phyloP scores from a whole-genome alignment of 2,888 invertebrate species.

The Apotomis capreana region DNA sequence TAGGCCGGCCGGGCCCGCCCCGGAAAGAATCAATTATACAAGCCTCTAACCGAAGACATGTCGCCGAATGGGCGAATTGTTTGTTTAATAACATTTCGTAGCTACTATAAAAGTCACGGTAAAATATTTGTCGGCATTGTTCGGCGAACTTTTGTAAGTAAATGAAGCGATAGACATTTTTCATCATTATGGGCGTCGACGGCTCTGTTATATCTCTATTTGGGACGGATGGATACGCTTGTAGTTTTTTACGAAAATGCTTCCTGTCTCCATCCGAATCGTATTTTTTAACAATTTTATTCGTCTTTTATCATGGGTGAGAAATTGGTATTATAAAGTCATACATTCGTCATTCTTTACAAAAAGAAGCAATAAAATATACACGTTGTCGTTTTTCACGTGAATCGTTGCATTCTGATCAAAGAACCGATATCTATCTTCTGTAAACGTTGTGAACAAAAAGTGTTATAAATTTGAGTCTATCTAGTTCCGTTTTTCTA shows the following conservation, averaged over 20 bases:
- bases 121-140: conserved; percentile 76
- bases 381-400: conserved; percentile 5
- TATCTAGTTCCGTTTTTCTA: conserved; percentile 22
- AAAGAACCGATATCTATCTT: conserved; percentile 11
- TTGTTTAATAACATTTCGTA: conserved; percentile 82
- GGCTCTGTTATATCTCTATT: conserved; percentile 68
- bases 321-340: conserved; percentile 70
- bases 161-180: conserved; percentile 71
- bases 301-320: conserved; percentile 55
- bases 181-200: conserved; percentile 61
- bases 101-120: conserved; percentile 74
- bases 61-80: conserved; percentile 81
- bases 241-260: conserved; percentile 67
- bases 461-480: conserved; percentile 21
- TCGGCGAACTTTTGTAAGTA: conserved; percentile 67
- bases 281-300: conserved; percentile 71
- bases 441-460: conserved; percentile 11
- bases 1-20: conserved; percentile 68
- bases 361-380: conserved; percentile 3
- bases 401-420: conserved; percentile 1
- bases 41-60: conserved; percentile 71
- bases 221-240: conserved; percentile 73
- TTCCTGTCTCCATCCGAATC: conserved; percentile 67
- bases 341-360: conserved; percentile 49
- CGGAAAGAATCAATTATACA: conserved; percentile 83